Base-by-base conservation (phyloP, 2,888 invertebrate genomes). In the Heteromurus nitidus region DNA sequence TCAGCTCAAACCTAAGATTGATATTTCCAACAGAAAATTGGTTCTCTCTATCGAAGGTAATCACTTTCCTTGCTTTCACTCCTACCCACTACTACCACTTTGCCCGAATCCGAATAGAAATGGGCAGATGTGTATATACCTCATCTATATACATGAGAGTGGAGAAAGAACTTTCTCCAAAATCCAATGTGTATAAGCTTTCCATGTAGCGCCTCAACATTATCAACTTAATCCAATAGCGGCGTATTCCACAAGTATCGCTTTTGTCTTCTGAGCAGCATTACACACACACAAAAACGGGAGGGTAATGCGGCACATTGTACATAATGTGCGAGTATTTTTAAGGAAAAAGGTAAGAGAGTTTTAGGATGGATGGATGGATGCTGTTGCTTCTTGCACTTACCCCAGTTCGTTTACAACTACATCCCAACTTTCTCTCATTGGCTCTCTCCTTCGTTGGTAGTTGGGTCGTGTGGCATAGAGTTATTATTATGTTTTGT, bases 1-100 rank as follows among this genome's bases (percentile, higher is more conserved):
- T 89, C 90, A 95, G 83, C 92, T 98, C 69, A 91, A 90, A 86
- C 97, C 98, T 0, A 88, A 88, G 53, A 91, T 98, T 81, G 92
- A 94, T 89, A 84, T 86, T 82, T 85, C 84, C 80, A 86, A 84
- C 82, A 85, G 86, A 82, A 86, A 83, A 86, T 84, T 87, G 82
- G 84, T 85, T 84, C 85, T 86, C 74, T 82, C 84, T 42, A 82
- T 82, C 75, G 65, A 82, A 84, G 85, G 85, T 85, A 80, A 82
- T 79, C 65, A 74, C 73, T 69, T 75, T 74, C 28, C 55, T 31
- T 58, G 30, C 36, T 50, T 79, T 50, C 31, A 42, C 65, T 24
- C 42, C 44, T 2, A 16, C 22, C 18, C 24, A 16, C 22, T n/a
- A 50, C n/a, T 50, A 50, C 9, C 7, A 55, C 20, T 24, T 55